phyloP scores from a whole-genome alignment of 2,113 vertebrate species.

The Hydrolagus affinis region DNA sequence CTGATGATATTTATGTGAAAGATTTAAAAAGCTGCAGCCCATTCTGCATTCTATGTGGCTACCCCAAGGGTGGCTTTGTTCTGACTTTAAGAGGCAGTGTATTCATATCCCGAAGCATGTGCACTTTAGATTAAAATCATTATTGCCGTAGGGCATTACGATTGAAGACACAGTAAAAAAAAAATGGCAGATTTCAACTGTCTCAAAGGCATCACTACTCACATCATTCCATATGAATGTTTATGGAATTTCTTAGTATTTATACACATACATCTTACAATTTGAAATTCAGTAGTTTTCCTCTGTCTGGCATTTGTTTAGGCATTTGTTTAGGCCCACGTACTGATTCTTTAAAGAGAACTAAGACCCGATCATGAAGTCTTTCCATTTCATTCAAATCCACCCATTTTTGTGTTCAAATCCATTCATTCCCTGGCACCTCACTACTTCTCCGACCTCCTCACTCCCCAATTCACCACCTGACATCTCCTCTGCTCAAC shows the following conservation, averaged over 20 bases:
- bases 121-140: slow-evolving; percentile 19
- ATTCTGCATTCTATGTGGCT: background rate
- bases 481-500: too few relatives aligned
- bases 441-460: too few relatives aligned
- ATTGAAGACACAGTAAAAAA: slow-evolving; percentile 4
- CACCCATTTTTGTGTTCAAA: too few relatives aligned
- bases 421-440: too few relatives aligned
- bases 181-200: slow-evolving; percentile 24
- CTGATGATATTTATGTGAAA: slow-evolving; percentile 11
- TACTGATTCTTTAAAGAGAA: background rate
- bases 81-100: slow-evolving; percentile 14
- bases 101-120: slow-evolving; percentile 25
- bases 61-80: slow-evolving; percentile 24
- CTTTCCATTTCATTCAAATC: background rate
- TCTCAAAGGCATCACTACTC: slow-evolving; percentile 20
- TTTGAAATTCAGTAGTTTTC: slow-evolving; percentile 19
- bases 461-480: too few relatives aligned
- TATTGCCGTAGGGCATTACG: slow-evolving; percentile 29
- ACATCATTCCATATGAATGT: slow-evolving; percentile 20
- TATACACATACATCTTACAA: slow-evolving; percentile 14
- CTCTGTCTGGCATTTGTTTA: background rate
- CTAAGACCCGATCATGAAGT: background rate
- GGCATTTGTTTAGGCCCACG: background rate
- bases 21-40: slow-evolving; percentile 9
- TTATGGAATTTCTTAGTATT: slow-evolving; percentile 4